These are phyloP conservation scores for Drosophila tani DNA, from an alignment of 1,140 invertebrate species.

Conservation along the genomic window DNA sequence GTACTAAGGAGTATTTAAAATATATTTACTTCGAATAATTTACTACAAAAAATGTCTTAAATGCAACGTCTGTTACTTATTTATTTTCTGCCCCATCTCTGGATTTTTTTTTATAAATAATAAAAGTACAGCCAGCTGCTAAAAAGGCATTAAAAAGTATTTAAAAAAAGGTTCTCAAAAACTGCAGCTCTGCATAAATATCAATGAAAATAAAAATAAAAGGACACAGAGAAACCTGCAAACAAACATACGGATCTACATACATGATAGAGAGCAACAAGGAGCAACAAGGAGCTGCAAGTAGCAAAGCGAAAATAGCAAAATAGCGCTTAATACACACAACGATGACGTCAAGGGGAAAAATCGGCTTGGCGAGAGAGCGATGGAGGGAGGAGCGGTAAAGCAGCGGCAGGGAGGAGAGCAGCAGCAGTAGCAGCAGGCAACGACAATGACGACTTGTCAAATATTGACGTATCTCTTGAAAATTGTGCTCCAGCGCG, in stretches of 20 bases:
- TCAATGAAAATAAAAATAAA: slow-evolving; percentile 47
- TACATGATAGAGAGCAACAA: slow-evolving; percentile 12
- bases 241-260: slow-evolving; percentile 10
- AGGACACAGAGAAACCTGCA: slow-evolving; percentile 9
- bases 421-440: neutral
- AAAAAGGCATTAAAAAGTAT: neutral
- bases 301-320: slow-evolving; percentile 46
- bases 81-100: too few species aligned
- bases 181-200: slow-evolving; percentile 58
- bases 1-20: too few species aligned
- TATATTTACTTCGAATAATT: too few species aligned
- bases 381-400: neutral
- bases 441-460: slow-evolving; percentile 80
- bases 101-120: too few species aligned
- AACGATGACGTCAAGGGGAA: slow-evolving; percentile 55
- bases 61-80: too few species aligned
- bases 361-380: slow-evolving; percentile 7
- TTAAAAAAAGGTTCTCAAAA: slow-evolving; percentile 38
- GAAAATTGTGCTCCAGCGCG: slow-evolving; percentile 81
- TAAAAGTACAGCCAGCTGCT: too few species aligned
- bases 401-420: neutral
- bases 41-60: too few species aligned
- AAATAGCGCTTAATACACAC: slow-evolving; percentile 56
- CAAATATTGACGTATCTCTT: slow-evolving; percentile 84
- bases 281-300: slow-evolving; percentile 17